Conservation (phyloP, 1,140 invertebrate species). For the Glossosoma conforme region DNA sequence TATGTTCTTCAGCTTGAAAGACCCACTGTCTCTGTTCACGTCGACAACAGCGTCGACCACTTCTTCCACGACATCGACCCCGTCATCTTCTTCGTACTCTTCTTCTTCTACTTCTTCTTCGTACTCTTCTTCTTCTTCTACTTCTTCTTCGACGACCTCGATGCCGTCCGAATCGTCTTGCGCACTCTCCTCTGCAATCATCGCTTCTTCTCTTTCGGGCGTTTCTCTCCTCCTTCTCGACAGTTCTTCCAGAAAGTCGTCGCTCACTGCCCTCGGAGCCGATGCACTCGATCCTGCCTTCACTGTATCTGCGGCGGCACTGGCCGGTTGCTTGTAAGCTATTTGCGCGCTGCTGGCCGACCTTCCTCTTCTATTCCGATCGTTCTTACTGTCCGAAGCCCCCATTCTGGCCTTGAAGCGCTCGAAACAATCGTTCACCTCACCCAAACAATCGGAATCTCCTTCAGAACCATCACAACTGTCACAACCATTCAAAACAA, state of each 20-base stretch:
- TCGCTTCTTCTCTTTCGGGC: not conserved
- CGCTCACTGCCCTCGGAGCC: too few relatives aligned
- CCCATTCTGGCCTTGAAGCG: constrained; percentile 13
- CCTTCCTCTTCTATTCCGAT: constrained; percentile 9
- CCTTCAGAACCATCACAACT: too few relatives aligned
- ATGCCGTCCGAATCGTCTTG: not conserved
- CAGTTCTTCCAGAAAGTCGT: too few relatives aligned
- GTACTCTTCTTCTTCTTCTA: too few relatives aligned
- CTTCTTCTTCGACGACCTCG: not conserved
- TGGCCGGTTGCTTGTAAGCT: too few relatives aligned
- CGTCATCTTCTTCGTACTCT: not conserved
- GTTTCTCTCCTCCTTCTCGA: constrained; percentile 3
- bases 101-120: too few relatives aligned
- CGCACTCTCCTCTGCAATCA: not conserved
- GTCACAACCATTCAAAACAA: too few relatives aligned
- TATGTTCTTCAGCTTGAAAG: constrained; percentile 26
- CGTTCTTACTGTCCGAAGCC: constrained; percentile 24
- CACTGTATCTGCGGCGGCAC: too few relatives aligned
- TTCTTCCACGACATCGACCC: not conserved
- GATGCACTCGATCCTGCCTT: too few relatives aligned
- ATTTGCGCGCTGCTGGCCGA: too few relatives aligned
- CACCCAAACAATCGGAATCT: too few relatives aligned
- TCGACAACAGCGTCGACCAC: not conserved
- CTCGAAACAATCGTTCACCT: too few relatives aligned
- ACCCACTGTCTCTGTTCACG: not conserved